Evolutionary conservation across 1,140 invertebrate genomes (phyloP).

Genomic region (Steinernema khuongi): DNA sequence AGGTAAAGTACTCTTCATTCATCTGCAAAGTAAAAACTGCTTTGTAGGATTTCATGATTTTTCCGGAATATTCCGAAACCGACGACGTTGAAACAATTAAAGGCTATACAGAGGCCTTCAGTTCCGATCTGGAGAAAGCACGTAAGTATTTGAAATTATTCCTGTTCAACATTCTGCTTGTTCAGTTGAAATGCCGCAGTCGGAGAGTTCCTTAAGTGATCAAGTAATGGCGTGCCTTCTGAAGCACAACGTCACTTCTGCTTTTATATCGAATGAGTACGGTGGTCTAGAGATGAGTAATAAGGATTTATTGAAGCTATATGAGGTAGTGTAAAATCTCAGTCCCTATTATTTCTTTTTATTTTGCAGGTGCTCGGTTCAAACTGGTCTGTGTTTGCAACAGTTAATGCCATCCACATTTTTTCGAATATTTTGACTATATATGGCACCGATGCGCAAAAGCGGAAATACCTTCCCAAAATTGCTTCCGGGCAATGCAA

Average conservation of each 20-base stretch:
- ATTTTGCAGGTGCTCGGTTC: conserved; percentile 40
- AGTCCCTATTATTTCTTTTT: conserved; percentile 23
- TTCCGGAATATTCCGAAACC: conserved; percentile 48
- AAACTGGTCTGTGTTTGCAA: conserved; percentile 45
- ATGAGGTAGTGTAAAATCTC: conserved; percentile 32
- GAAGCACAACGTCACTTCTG: conserved; percentile 38
- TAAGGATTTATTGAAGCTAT: conserved; percentile 46
- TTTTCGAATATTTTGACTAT: conserved; percentile 82
- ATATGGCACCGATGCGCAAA: conserved; percentile 79
- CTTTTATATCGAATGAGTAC: conserved; percentile 44
- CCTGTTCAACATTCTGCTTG: conserved; percentile 11
- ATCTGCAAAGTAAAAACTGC: background rate
- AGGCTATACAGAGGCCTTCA: conserved; percentile 36
- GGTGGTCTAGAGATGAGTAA: conserved; percentile 47
- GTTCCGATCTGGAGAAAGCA: conserved; percentile 34
- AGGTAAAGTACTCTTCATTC: conserved; percentile 39
- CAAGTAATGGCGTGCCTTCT: conserved; percentile 29
- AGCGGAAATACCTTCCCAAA: conserved; percentile 78
- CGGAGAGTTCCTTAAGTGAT: conserved; percentile 20
- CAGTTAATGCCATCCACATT: conserved; percentile 60
- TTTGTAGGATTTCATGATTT: conserved; percentile 56
- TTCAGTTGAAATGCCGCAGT: conserved; percentile 20
- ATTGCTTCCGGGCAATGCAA: conserved; percentile 62
- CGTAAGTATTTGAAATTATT: conserved; percentile 28
- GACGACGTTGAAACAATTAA: conserved; percentile 50